phyloP scores from a whole-genome alignment of 2,113 vertebrate species.

The Rhea americana region DNA sequence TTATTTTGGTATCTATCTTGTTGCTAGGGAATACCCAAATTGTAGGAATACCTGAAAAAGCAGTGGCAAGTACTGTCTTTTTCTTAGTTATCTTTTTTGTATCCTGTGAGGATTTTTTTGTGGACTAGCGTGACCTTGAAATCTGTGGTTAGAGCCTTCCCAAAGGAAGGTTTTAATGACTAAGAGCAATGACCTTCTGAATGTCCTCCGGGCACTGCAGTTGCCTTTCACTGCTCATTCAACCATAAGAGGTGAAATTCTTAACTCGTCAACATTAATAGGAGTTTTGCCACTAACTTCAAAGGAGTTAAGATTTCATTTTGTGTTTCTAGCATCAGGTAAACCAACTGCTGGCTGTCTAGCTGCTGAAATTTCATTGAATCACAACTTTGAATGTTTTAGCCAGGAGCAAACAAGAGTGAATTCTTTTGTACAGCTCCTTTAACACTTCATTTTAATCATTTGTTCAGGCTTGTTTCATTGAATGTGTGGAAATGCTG shows the following conservation, averaged over 20 bases:
- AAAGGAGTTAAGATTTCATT: not conserved
- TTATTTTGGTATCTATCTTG: too few relatives aligned
- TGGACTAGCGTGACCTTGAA: not conserved
- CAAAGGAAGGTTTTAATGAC: not conserved
- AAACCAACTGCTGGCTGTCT: not conserved
- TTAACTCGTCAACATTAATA: not conserved
- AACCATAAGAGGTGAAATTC: not conserved
- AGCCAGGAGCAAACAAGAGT: not conserved
- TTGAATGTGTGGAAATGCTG: not conserved
- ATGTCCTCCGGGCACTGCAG: not conserved
- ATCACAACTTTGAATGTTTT: not conserved
- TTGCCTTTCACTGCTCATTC: not conserved
- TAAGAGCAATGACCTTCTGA: not conserved
- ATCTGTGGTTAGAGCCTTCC: not conserved
- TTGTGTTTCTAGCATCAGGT: not conserved
- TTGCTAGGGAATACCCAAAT: too few relatives aligned
- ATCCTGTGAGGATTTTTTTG: rapidly evolving
- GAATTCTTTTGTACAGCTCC: not conserved
- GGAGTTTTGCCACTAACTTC: not conserved
- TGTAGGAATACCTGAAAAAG: not conserved
- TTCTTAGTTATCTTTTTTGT: not conserved
- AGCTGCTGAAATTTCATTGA: not conserved
- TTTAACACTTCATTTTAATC: not conserved
- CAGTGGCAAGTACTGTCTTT: not conserved
- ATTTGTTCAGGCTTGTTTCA: not conserved